These are phyloP conservation scores for Erpobdella octoculata DNA, from an alignment of 2,888 invertebrate species.

Conservation along the genomic window DNA sequence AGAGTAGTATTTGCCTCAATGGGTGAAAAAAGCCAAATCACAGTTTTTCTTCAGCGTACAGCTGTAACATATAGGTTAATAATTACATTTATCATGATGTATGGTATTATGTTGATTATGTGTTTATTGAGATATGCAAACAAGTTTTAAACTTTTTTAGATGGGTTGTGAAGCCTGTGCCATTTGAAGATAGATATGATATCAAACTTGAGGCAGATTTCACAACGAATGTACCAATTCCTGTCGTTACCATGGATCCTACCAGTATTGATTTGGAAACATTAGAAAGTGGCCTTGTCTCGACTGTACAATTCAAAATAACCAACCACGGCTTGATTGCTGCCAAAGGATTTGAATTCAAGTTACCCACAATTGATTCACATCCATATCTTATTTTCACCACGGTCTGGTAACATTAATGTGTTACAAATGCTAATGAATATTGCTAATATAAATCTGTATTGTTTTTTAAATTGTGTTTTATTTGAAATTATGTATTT, in stretches of 20 bases:
- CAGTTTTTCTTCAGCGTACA: conserved; percentile 26
- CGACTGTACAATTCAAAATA: conserved; percentile 30
- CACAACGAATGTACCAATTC: conserved; percentile 41
- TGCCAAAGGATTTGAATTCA: conserved; percentile 38
- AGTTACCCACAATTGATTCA: conserved; percentile 32
- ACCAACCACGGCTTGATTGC: conserved; percentile 42
- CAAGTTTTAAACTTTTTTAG: conserved; percentile 4
- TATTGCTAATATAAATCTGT: too few relatives aligned
- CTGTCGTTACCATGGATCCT: conserved; percentile 39
- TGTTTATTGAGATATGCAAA: neutral
- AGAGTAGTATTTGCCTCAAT: conserved; percentile 26
- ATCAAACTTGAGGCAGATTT: conserved; percentile 41
- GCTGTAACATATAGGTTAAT: conserved; percentile 27
- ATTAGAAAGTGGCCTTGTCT: conserved; percentile 28
- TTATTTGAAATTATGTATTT: too few relatives aligned
- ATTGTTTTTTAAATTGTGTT: too few relatives aligned
- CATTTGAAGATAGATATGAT: conserved; percentile 39
- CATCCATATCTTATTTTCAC: conserved; percentile 39
- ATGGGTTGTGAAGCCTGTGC: conserved; percentile 39
- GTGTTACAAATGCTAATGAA: too few relatives aligned
- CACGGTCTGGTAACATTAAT: conserved; percentile 37
- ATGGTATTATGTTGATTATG: neutral
- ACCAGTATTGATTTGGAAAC: conserved; percentile 29
- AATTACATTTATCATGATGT: neutral
- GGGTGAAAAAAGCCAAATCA: conserved; percentile 9